A percentile compares a stretch with the other conserved stretches of the same genome.
phyloP scores from a whole-genome alignment of 2,888 invertebrate species.

The Eupithecia centaureata region DNA sequence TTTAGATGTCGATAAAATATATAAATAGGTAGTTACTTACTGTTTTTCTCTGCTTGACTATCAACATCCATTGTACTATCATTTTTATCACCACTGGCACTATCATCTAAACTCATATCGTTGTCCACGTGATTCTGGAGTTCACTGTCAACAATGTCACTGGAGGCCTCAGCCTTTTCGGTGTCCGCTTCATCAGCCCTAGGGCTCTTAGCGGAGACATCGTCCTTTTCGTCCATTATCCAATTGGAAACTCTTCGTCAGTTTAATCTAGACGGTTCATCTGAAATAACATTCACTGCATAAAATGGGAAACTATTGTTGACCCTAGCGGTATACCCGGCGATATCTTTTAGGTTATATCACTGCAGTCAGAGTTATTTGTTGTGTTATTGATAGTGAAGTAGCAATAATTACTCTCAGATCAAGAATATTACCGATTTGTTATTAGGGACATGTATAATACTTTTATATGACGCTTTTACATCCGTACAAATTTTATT shows the following conservation, averaged over 20 bases:
- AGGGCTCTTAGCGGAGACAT: conserved; percentile 52
- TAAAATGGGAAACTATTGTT: conserved; percentile 16
- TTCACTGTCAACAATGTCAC: conserved; percentile 47
- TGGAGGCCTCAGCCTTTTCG: conserved; percentile 31
- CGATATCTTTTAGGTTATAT: conserved; percentile 73
- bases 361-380: conserved; percentile 40
- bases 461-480: background rate
- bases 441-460: background rate
- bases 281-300: conserved; percentile 56
- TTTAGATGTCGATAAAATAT: no score
- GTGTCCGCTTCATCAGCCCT: conserved; percentile 43
- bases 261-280: conserved; percentile 55
- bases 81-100: conserved; percentile 46
- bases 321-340: conserved; percentile 60
- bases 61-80: conserved; percentile 47
- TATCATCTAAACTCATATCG: conserved; percentile 55
- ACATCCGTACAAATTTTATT: conserved; percentile 41
- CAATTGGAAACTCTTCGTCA: conserved; percentile 53
- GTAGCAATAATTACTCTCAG: background rate
- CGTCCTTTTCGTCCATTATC: conserved; percentile 72
- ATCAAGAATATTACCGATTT: background rate
- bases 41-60: conserved; percentile 48
- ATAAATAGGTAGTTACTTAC: no score
- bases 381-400: background rate
- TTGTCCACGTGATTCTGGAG: conserved; percentile 70